Percentiles rank a stretch among this genome's conserved stretches.
Conservation (phyloP, 2,888 invertebrate genomes). For the Macaria notata region DNA sequence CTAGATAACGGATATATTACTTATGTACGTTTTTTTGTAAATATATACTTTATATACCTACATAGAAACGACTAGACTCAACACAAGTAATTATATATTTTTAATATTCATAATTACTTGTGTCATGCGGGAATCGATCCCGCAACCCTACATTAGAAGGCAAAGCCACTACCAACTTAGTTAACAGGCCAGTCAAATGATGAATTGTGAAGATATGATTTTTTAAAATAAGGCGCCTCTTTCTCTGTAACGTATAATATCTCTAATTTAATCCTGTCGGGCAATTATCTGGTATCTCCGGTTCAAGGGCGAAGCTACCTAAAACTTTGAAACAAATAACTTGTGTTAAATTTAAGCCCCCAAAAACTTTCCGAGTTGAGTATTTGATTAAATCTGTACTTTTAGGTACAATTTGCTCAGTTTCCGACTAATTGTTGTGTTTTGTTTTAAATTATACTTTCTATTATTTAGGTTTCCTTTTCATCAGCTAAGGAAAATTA, state of each 20-base stretch:
- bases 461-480: background rate
- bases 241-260: too few relatives aligned
- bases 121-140: too few relatives aligned
- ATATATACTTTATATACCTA: background rate
- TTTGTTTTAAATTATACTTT: constrained; percentile 2
- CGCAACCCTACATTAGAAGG: too few relatives aligned
- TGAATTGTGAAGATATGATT: too few relatives aligned
- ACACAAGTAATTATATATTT: too few relatives aligned
- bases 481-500: background rate
- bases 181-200: too few relatives aligned
- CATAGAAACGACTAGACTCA: too few relatives aligned
- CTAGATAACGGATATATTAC: too few relatives aligned
- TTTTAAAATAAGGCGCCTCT: too few relatives aligned
- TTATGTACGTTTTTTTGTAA: too few relatives aligned
- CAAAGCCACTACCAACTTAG: too few relatives aligned
- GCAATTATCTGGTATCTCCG: background rate
- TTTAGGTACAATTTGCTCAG: constrained; percentile 1
- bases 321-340: constrained; percentile 14
- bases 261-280: background rate
- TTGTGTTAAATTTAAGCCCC: constrained; percentile 6
- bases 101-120: too few relatives aligned
- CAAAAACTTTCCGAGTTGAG: background rate
- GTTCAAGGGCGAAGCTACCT: constrained; percentile 6
- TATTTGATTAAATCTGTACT: constrained; percentile 5
- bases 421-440: background rate